Base-by-base conservation (phyloP, 2,888 invertebrate genomes). In the Tetropium fuscum region DNA sequence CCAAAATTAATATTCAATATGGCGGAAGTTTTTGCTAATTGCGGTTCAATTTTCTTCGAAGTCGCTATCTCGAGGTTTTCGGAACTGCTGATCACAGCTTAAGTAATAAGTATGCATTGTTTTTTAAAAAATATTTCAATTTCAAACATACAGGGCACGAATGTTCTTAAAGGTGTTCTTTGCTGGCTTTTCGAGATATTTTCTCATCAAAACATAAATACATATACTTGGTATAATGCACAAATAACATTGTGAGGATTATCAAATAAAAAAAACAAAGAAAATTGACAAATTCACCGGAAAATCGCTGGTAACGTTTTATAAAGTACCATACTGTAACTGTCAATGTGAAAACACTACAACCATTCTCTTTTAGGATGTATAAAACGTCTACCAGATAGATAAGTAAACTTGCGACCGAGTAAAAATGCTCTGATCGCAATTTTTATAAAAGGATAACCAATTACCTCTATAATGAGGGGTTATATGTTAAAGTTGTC, bases 361-460 rank as follows among this genome's bases (percentile, higher is more conserved):
- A 59, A 57, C 61, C 56, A 25, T 57, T 64, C 49, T 64, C 61
- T 64, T 64, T 64, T 59, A 64, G 64, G 64, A 40, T 64, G 19
- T 43, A 8, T 51, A 51, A 51, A 51, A 51, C 49, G 49, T 51
- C 49, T 51, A 51, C 49, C 49, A 51, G 49, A 51, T 40, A 49
- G 16, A 27, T 51, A 38, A 7, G 40, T 38, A 40, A 38, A 19
- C 10, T 38, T 19, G 40, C 44, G 15, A 27, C 25, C 11, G 19
- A 22, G 44, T n/a, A n/a, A n/a, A 16, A 1, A 16, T 6, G 4
- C 34, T 27, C 13, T 13, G 27, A 27, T 15, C 1, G 44, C 44
- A 27, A 0, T 44, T 44, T 51, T 34, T 48, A 8, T 22, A 22
- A 34, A 36, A 25, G 48, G 36, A 34, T 48, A 48, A n/a, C 34